These are phyloP conservation scores for Myotis planiceps DNA, from an alignment of 2,797 vertebrate genomes.

Conservation along the genomic window DNA sequence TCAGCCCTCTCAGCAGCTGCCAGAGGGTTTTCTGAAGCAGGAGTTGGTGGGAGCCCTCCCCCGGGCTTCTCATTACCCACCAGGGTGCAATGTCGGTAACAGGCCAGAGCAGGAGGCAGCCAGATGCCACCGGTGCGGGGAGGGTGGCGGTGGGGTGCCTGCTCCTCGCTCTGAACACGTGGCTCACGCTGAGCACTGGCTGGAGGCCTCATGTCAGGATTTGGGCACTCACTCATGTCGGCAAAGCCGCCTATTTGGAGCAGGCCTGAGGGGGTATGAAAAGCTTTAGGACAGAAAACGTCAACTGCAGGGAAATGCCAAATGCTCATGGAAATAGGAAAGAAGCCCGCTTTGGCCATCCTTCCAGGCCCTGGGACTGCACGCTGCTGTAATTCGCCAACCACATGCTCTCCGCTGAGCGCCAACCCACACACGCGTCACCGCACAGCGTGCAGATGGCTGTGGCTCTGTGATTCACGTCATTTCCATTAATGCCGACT, in stretches of 20 bases:
- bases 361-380: background rate
- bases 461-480: background rate
- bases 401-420: background rate
- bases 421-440: background rate
- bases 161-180: background rate
- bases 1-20: background rate
- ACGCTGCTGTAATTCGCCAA: background rate
- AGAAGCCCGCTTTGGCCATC: accelerated
- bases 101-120: background rate
- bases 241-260: background rate
- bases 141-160: too few species aligned
- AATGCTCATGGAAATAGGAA: background rate
- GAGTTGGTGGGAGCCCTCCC: background rate
- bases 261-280: background rate
- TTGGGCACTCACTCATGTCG: background rate
- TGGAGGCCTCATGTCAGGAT: background rate
- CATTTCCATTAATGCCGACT: background rate
- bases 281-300: background rate
- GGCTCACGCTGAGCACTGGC: background rate
- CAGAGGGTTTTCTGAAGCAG: background rate
- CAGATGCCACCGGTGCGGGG: background rate
- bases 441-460: background rate
- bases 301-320: background rate
- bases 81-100: accelerated
- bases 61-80: background rate